Evolutionary conservation across 2,888 invertebrate species (phyloP), one percentile per base, ranked within the genome.

Genomic region (Parelbella ahira): DNA sequence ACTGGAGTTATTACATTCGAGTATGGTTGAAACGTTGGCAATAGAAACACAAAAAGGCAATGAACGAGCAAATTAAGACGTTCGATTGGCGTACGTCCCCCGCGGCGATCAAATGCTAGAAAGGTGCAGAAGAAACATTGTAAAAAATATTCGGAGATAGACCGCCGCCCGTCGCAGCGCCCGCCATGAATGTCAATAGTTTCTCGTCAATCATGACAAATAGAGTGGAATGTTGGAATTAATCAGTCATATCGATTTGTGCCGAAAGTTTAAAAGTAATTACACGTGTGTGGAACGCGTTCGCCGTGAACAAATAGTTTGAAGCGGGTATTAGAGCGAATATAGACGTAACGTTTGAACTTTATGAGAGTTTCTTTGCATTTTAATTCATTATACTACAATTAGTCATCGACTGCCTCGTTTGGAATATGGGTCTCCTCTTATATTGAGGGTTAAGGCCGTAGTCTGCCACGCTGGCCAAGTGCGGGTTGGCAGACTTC

Each of bases 181-280:
- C 12, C 25, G 8, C n/a, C 5, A 19, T 11, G 9, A 47, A 37
- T 52, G 28, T 39, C 45, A 51, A 51, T 55, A 44, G 32, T 47
- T 50, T 49, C 42, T 49, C 52, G 62, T 58, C 60, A 56, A 42
- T 56, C 56, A 55, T 56, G 34, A 44, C 54, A 53, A 60, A 55
- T 61, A 45, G 54, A 58, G 53, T 61, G 54, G 51, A 60, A 56
- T 45, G 12, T 4, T 4, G 5, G 20, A 25, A 25, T 24, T 20
- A 39, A 39, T 32, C 15, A 29, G 15, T 30, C 23, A 24, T 19
- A 19, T 25, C 32, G 18, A 39, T 24, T 15, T 12, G 27, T 19
- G 15, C 10, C 12, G 23, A 19, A 3, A 6, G 21, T 4, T 5
- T 15, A 15, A 20, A 13, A 28, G 13, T 13, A 29, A 11, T 28